Conservation (phyloP, 1,140 invertebrate genomes). For the Lanistes nyassanus region DNA sequence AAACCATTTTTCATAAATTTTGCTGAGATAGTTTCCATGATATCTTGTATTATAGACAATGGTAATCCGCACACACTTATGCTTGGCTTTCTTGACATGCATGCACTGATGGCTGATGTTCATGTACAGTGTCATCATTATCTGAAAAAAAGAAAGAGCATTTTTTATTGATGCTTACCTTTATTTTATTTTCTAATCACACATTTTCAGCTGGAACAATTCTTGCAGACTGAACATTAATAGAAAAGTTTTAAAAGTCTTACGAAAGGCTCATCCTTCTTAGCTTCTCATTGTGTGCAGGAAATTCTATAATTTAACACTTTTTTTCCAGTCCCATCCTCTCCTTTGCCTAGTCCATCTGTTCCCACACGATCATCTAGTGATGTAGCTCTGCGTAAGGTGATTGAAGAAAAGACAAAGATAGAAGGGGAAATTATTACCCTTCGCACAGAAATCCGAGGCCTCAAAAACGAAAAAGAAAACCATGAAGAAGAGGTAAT, state of each 20-base stretch:
- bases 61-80: too few relatives aligned
- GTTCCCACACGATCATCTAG: slow-evolving; percentile 9
- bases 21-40: too few relatives aligned
- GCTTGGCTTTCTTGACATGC: too few relatives aligned
- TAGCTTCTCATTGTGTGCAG: too few relatives aligned
- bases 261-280: too few relatives aligned
- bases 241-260: too few relatives aligned
- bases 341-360: background rate
- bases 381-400: slow-evolving; percentile 23
- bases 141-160: background rate
- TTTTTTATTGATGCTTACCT: background rate
- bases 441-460: slow-evolving; percentile 42
- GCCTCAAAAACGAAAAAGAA: slow-evolving; percentile 48
- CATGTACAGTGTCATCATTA: too few relatives aligned
- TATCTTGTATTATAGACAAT: too few relatives aligned
- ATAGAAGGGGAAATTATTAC: slow-evolving; percentile 55
- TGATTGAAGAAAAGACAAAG: slow-evolving; percentile 61
- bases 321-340: background rate
- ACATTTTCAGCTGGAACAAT: too few relatives aligned
- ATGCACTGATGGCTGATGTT: too few relatives aligned
- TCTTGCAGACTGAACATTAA: too few relatives aligned
- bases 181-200: background rate
- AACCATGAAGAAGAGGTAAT: slow-evolving; percentile 45
- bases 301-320: background rate
- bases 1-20: too few relatives aligned